Evolutionary conservation across 1,140 invertebrate species (phyloP).

Genomic region (Ladona fulva): DNA sequence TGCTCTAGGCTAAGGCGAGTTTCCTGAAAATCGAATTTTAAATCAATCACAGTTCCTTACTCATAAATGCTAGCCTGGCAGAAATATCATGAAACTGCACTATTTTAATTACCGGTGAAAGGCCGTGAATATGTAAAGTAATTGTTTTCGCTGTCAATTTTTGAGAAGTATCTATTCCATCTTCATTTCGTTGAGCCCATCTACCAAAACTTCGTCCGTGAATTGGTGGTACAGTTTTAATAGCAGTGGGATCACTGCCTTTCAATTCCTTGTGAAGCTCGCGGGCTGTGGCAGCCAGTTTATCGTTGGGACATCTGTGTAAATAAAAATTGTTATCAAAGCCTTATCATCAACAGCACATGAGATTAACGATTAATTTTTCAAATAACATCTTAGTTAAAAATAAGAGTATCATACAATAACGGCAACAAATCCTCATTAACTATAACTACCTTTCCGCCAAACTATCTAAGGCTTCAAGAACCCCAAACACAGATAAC

Average conservation of each 20-base stretch:
- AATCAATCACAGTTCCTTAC: background rate
- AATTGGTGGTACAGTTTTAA: slow-evolving; percentile 26
- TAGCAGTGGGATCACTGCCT: background rate
- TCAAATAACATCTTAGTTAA: no score
- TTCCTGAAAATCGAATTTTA: slow-evolving; percentile 31
- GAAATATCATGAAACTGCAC: no score
- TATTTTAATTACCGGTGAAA: background rate
- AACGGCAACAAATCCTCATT: no score
- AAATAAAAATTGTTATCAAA: no score
- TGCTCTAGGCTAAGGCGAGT: slow-evolving; percentile 37
- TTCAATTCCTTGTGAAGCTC: slow-evolving; percentile 30
- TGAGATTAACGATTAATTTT: no score
- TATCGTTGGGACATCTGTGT: slow-evolving; percentile 34
- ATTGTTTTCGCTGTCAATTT: background rate
- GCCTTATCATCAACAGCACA: no score
- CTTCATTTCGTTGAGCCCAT: slow-evolving; percentile 32
- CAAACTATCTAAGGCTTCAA: slow-evolving; percentile 34
- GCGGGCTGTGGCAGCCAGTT: slow-evolving; percentile 39
- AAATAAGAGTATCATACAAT: background rate
- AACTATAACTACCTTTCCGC: background rate
- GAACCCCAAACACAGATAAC: slow-evolving; percentile 39
- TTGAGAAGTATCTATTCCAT: background rate
- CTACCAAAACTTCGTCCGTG: slow-evolving; percentile 36
- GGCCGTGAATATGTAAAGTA: background rate
- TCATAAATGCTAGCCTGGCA: no score